Evolutionary conservation across 2,113 vertebrate species (phyloP).

Genomic region (Pardalotus punctatus): DNA sequence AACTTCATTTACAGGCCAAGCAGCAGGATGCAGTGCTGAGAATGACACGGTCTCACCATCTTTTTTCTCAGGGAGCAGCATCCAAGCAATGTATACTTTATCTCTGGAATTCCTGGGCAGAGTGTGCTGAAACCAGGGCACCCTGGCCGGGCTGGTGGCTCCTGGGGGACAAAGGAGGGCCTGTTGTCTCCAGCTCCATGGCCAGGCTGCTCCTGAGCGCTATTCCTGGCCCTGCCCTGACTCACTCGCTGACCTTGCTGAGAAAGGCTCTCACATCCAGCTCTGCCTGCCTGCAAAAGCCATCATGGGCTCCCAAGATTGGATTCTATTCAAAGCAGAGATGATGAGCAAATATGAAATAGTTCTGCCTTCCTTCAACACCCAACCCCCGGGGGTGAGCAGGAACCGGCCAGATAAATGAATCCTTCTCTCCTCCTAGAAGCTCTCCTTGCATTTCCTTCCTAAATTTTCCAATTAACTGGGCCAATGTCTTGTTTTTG

Average conservation of each 20-base stretch:
- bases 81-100: not conserved
- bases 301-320: not conserved
- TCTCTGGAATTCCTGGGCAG: not conserved
- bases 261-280: slow-evolving; percentile 3
- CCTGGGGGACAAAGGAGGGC: slow-evolving; percentile 12
- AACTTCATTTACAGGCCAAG: not conserved
- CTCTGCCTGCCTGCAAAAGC: not conserved
- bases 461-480: not conserved
- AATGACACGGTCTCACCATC: accelerated
- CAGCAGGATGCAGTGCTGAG: not conserved
- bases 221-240: slow-evolving; percentile 12
- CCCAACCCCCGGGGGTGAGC: not conserved
- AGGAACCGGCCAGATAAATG: not conserved
- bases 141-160: not conserved
- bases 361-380: not conserved
- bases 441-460: not conserved
- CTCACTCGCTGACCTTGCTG: not conserved
- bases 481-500: not conserved
- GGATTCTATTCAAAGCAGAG: not conserved
- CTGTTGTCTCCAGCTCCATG: slow-evolving; percentile 27
- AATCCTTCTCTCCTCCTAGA: not conserved
- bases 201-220: not conserved
- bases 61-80: not conserved
- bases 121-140: not conserved
- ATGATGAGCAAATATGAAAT: not conserved